Base-by-base conservation (phyloP, 2,888 invertebrate species). In the Toxonevra muliebris region DNA sequence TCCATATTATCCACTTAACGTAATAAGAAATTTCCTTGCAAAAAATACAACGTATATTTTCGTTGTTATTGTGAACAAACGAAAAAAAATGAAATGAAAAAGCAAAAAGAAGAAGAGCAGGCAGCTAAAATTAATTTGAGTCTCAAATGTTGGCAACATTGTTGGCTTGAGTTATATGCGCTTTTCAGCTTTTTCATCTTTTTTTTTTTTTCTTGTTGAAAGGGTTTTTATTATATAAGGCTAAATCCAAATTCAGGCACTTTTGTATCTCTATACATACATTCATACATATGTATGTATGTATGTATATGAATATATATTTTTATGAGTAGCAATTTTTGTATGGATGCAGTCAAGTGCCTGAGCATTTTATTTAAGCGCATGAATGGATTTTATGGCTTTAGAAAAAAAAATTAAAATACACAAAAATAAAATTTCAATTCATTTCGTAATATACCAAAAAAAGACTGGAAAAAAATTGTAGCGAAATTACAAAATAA, bases 341-440 rank as follows among this genome's bases (percentile, higher is more conserved):
- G 75, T 77, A 80, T 81, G 82, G 81, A 82, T 80, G 82, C 82
- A 81, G 81, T 81, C 81, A 81, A 81, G 75, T 75, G 74, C 72
- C 71, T 66, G 71, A 75, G 75, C 73, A 75, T 75, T 75, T 75
- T 74, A 75, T 75, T 75, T 82, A 81, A 82, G 81, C 82, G 75
- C 79, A 82, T 79, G 82, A 82, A 82, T 79, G 79, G 79, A 77
- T 79, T 80, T 81, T 81, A 66, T 50, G 57, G 50, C 57, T 66
- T 66, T 67, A 71, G 64, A 67, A 43, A 72, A 79, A 76, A 74
- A 69, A 52, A 17, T 20, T 72, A 62, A 70, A 67, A 67, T 69
- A 71, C 30, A 30, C 30, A 66, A 66, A 68, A 57, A 66, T 60
- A 76, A 76, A 76, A 77, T 76, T 79, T 75, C 79, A 77, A 80